A percentile compares a stretch with the other conserved stretches of the same genome.
Conservation (phyloP, 2,797 vertebrate genomes). For the Catharus ustulatus region DNA sequence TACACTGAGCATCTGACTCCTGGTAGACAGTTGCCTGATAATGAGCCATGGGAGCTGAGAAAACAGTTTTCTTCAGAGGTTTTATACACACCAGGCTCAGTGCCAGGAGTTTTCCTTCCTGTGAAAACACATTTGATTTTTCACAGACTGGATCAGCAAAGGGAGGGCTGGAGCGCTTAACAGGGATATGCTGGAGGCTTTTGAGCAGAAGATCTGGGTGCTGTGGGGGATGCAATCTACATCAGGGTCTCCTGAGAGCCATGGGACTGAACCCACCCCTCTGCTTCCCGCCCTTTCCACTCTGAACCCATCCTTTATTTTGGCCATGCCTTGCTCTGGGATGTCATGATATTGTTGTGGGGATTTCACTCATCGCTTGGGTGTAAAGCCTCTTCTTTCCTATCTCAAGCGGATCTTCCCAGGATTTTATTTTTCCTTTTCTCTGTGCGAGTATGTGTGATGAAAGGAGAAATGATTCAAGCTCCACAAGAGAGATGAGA, state of each 20-base stretch:
- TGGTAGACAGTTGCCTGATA: neutral
- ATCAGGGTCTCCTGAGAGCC: neutral
- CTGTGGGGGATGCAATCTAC: neutral
- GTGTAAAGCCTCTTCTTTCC: constrained; percentile 46
- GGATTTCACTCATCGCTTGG: constrained; percentile 40
- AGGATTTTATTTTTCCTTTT: constrained; percentile 52
- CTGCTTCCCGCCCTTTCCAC: neutral
- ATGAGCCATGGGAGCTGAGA: neutral
- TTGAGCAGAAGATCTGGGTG: neutral
- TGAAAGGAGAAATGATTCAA: constrained; percentile 67
- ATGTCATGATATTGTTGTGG: constrained; percentile 2
- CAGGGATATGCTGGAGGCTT: neutral
- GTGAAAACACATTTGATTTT: neutral
- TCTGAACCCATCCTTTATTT: neutral
- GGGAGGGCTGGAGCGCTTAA: neutral
- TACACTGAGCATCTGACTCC: neutral
- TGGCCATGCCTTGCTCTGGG: neutral
- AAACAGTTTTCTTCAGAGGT: neutral
- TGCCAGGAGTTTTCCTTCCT: neutral
- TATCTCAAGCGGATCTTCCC: constrained; percentile 54
- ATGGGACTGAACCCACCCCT: neutral
- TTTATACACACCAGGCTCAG: neutral
- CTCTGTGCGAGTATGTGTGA: neutral
- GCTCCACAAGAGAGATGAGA: constrained; percentile 56
- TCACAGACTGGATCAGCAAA: neutral